A percentile compares a stretch with the other conserved stretches of the same genome.
phyloP scores from a whole-genome alignment of 2,797 vertebrate species.

The Lepilemur ruficaudatus region DNA sequence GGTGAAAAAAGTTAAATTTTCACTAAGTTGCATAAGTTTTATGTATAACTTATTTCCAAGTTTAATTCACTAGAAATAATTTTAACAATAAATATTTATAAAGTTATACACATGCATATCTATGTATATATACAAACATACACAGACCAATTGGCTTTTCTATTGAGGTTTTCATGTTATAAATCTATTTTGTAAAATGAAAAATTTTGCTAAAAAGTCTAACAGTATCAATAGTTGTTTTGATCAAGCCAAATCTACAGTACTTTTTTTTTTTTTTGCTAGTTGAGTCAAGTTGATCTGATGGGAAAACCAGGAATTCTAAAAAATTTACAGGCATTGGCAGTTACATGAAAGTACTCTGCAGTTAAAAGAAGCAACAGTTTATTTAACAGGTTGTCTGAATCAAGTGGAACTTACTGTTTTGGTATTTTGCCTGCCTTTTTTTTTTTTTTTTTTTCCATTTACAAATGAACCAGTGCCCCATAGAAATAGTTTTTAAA shows the following conservation, averaged over 20 bases:
- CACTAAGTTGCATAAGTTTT: neutral
- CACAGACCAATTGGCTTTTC: neutral
- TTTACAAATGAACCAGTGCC: slow-evolving; percentile 58
- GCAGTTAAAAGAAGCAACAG: slow-evolving; percentile 37
- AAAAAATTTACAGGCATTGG: slow-evolving; percentile 34
- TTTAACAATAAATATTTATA: slow-evolving; percentile 12
- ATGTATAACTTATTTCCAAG: neutral
- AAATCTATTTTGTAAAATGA: slow-evolving; percentile 11
- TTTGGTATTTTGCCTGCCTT: slow-evolving; percentile 18
- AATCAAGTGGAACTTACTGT: slow-evolving; percentile 45
- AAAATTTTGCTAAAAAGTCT: slow-evolving; percentile 20
- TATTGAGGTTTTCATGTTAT: slow-evolving; percentile 24
- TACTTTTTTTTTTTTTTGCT: slow-evolving; percentile 18
- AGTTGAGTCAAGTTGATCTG: slow-evolving; percentile 36
- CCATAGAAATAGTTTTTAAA: slow-evolving; percentile 24
- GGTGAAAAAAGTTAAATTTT: slow-evolving; percentile 19
- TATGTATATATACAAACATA: neutral
- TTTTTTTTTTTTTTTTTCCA: slow-evolving; percentile 47
- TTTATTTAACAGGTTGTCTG: slow-evolving; percentile 58
- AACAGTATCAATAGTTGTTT: neutral
- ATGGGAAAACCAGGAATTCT: slow-evolving; percentile 59
- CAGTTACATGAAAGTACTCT: slow-evolving; percentile 41
- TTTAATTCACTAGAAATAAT: neutral
- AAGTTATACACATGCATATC: neutral
- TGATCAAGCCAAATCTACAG: slow-evolving; percentile 13